A percentile compares a stretch with the other conserved stretches of the same genome.
Evolutionary conservation across 1,140 invertebrate genomes (phyloP).

Genomic region (Tetragonula clypearis): DNA sequence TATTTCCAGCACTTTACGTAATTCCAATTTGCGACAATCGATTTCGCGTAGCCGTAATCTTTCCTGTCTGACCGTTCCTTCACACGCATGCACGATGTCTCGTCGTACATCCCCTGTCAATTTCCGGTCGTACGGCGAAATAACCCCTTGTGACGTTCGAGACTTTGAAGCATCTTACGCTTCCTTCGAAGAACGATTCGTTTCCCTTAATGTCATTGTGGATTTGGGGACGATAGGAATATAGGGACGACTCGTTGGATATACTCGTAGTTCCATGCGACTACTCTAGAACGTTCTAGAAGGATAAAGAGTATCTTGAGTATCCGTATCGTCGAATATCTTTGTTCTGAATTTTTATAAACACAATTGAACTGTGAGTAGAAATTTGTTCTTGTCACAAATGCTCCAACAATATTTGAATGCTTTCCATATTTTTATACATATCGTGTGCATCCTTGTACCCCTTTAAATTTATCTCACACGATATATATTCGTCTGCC

Average conservation of each 20-base stretch:
- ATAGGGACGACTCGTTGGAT: slow-evolving; percentile 20
- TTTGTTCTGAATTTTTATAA: not conserved
- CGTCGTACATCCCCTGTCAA: slow-evolving; percentile 10
- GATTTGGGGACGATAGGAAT: not conserved
- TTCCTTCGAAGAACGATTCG: not conserved
- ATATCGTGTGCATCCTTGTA: too few relatives aligned
- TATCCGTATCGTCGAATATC: not conserved
- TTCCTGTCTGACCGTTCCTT: slow-evolving; percentile 5
- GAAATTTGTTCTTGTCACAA: too few relatives aligned
- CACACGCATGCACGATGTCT: not conserved
- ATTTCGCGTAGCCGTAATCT: not conserved
- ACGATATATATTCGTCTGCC: too few relatives aligned
- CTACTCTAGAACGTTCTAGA: slow-evolving; percentile 12
- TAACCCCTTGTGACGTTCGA: slow-evolving; percentile 2
- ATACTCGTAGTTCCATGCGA: not conserved
- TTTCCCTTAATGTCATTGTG: not conserved
- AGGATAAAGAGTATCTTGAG: not conserved
- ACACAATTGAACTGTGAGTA: not conserved
- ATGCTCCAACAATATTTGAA: too few relatives aligned
- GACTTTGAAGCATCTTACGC: not conserved
- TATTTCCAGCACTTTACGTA: not conserved
- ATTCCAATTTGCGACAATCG: not conserved
- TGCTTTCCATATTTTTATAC: too few relatives aligned
- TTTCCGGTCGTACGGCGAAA: not conserved
- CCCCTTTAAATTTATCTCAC: too few relatives aligned